A percentile compares a stretch with the other conserved stretches of the same genome.
Evolutionary conservation across 2,797 vertebrate genomes (phyloP).

Genomic region (Acrossocheilus wenchowensis): DNA sequence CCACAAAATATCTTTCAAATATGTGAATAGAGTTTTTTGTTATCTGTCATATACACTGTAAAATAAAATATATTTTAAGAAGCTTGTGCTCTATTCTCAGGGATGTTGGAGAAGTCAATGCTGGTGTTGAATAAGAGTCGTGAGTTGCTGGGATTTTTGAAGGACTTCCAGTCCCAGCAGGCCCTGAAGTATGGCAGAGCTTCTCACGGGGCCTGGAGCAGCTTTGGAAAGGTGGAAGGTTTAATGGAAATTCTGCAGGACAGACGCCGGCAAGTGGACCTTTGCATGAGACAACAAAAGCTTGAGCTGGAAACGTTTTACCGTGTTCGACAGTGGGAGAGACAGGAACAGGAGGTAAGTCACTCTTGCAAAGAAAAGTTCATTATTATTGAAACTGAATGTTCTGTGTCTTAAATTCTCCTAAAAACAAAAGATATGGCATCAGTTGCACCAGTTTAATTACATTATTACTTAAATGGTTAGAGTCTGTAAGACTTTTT

Average conservation of each 20-base stretch:
- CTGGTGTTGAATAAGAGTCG: slow-evolving; percentile 86
- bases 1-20: not conserved
- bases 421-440: not conserved
- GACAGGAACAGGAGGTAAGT: slow-evolving; percentile 80
- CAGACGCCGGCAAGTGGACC: slow-evolving; percentile 82
- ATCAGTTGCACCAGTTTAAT: not conserved
- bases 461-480: not conserved
- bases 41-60: not conserved
- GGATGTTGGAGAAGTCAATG: slow-evolving; percentile 85
- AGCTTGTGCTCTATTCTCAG: slow-evolving; percentile 68
- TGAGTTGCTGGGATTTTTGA: slow-evolving; percentile 83
- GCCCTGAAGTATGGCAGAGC: slow-evolving; percentile 74
- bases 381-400: not conserved
- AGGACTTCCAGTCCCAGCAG: slow-evolving; percentile 81
- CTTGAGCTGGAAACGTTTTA: slow-evolving; percentile 72
- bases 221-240: slow-evolving; percentile 83
- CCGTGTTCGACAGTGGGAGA: slow-evolving; percentile 77
- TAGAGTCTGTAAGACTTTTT: not conserved
- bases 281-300: slow-evolving; percentile 73
- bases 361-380: not conserved
- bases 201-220: slow-evolving; percentile 76
- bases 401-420: not conserved
- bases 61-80: not conserved
- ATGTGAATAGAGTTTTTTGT: not conserved
- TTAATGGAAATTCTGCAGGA: slow-evolving; percentile 91